Evolutionary conservation across 1,140 invertebrate genomes (phyloP).

Genomic region (Aphidius ervi): DNA sequence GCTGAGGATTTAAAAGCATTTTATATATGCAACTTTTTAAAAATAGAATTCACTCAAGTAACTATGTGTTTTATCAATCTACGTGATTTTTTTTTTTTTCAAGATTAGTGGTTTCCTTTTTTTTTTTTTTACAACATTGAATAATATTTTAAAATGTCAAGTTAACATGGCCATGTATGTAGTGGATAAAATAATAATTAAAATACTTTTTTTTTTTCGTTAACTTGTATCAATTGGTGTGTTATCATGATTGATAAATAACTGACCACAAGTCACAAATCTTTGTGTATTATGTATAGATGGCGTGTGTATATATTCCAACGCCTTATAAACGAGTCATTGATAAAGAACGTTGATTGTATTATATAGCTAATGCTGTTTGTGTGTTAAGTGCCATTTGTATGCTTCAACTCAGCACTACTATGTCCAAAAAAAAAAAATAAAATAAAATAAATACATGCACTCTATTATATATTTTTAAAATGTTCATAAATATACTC

Average conservation of each 20-base stretch:
- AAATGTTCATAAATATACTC: no score
- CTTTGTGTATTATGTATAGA: not conserved
- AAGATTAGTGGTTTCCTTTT: not conserved
- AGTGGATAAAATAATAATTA: constrained; percentile 11
- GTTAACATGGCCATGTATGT: not conserved
- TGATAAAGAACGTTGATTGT: constrained; percentile 25
- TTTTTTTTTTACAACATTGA: no score
- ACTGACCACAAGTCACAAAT: not conserved
- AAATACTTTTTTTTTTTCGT: constrained; percentile 19
- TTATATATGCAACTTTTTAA: not conserved
- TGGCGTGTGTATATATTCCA: constrained; percentile 16
- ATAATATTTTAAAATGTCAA: not conserved
- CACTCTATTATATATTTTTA: no score
- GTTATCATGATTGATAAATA: constrained; percentile 28
- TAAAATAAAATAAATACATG: no score
- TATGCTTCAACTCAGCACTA: not conserved
- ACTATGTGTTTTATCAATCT: not conserved
- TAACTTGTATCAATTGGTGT: constrained; percentile 10
- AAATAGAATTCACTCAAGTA: not conserved
- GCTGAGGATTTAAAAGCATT: not conserved
- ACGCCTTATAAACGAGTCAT: constrained; percentile 16
- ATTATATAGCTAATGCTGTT: constrained; percentile 19
- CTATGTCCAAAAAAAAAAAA: not conserved
- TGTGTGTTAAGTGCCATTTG: not conserved
- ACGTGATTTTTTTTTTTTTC: not conserved